Percentiles rank a stretch among this genome's conserved stretches.
Conservation (phyloP, 2,113 vertebrate genomes). For the Gymnocephalus cernua region DNA sequence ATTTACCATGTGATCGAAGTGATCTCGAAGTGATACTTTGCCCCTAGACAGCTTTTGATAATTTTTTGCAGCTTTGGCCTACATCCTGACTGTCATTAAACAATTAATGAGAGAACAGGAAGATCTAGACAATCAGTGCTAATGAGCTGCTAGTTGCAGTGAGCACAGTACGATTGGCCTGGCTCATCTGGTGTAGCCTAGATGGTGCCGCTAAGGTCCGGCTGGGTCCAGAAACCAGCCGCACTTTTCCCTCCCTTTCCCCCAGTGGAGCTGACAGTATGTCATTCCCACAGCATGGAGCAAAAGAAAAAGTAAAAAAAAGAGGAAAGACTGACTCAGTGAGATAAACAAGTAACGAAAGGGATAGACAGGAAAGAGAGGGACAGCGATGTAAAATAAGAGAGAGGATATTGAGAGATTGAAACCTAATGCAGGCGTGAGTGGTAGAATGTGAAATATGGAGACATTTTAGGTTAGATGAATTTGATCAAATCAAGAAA, state of each 20-base stretch:
- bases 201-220: constrained; percentile 34
- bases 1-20: too few relatives aligned
- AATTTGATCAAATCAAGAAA: constrained; percentile 10
- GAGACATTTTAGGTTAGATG: background rate
- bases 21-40: background rate
- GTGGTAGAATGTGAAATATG: background rate
- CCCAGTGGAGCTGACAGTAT: constrained; percentile 40
- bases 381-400: background rate
- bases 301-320: too few relatives aligned
- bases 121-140: constrained; percentile 47
- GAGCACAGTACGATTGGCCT: constrained; percentile 50
- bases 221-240: constrained; percentile 44
- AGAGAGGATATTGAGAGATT: background rate
- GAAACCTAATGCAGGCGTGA: background rate
- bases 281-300: constrained; percentile 56
- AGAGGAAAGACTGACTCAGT: background rate
- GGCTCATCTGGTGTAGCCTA: constrained; percentile 56
- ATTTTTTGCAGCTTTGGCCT: constrained; percentile 22
- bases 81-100: constrained; percentile 18
- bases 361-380: background rate
- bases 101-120: constrained; percentile 41
- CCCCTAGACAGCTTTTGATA: background rate
- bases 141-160: constrained; percentile 38
- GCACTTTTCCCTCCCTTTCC: background rate
- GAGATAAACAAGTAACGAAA: constrained; percentile 11